Conservation (phyloP, 2,113 vertebrate species). For the Mirza zaza region DNA sequence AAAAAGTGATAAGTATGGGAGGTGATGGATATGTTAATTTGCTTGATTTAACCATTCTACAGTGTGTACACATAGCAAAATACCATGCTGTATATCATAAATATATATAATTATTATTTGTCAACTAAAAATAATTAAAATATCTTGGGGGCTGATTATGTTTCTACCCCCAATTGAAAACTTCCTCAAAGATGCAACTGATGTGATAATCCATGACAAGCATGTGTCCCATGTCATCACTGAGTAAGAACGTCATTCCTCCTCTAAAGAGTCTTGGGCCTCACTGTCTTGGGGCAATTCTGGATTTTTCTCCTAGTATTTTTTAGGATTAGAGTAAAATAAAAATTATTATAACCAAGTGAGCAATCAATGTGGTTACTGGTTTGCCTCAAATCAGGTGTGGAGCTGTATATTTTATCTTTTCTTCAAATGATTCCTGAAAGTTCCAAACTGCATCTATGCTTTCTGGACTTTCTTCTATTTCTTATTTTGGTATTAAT, state of each 20-base stretch:
- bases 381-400: neutral
- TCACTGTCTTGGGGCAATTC: neutral
- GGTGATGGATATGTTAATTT: neutral
- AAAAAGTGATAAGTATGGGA: neutral
- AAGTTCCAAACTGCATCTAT: neutral
- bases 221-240: no score
- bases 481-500: neutral
- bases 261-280: neutral
- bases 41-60: neutral
- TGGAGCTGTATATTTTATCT: neutral
- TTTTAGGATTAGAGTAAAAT: neutral
- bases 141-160: neutral
- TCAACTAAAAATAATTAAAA: neutral
- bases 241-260: rapidly evolving
- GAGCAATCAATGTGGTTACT: neutral
- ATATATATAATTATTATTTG: neutral
- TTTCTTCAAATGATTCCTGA: neutral
- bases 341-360: neutral
- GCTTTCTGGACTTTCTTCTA: neutral
- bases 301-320: neutral
- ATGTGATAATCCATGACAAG: neutral
- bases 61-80: neutral
- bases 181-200: neutral
- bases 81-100: neutral
- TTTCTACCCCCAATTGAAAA: neutral